Percentiles rank a stretch among this genome's conserved stretches.
Conservation (phyloP, 2,888 invertebrate genomes). For the Zygaena filipendulae region DNA sequence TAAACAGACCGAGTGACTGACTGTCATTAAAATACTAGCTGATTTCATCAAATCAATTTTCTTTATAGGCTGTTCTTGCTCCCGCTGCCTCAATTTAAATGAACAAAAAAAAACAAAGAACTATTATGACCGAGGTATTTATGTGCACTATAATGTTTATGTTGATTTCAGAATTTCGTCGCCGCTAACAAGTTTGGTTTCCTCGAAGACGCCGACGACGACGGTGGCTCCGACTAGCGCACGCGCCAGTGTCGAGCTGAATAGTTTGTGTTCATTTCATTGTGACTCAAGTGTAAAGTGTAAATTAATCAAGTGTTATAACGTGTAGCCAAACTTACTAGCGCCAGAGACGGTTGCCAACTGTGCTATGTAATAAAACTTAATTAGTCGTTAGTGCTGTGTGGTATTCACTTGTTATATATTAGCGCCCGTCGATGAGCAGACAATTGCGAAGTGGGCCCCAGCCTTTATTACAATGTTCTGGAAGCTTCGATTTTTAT, state of each 20-base stretch:
- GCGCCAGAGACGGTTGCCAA: constrained; percentile 43
- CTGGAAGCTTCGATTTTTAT: no score
- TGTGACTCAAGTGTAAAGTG: constrained; percentile 61
- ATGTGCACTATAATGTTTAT: constrained; percentile 12
- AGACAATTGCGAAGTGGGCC: constrained; percentile 45
- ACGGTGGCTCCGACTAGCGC: constrained; percentile 49
- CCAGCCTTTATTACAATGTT: constrained; percentile 38
- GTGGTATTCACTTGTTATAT: constrained; percentile 35
- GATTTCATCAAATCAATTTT: no score
- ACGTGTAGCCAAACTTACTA: constrained; percentile 35
- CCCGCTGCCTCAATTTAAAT: no score
- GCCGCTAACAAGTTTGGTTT: constrained; percentile 82
- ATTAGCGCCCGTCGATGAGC: constrained; percentile 44
- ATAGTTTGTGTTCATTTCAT: constrained; percentile 36
- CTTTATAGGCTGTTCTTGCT: no score
- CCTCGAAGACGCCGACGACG: constrained; percentile 74
- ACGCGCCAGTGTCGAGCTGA: constrained; percentile 25
- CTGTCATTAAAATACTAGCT: no score
- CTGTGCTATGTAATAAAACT: constrained; percentile 54
- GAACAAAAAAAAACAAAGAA: no score
- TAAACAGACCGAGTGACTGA: no score
- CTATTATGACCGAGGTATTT: no score
- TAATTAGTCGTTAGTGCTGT: constrained; percentile 46
- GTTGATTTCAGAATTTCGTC: constrained; percentile 73
- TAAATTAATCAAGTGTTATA: constrained; percentile 54